phyloP scores from a whole-genome alignment of 2,888 invertebrate genomes.

The Ptilodon capucinus region DNA sequence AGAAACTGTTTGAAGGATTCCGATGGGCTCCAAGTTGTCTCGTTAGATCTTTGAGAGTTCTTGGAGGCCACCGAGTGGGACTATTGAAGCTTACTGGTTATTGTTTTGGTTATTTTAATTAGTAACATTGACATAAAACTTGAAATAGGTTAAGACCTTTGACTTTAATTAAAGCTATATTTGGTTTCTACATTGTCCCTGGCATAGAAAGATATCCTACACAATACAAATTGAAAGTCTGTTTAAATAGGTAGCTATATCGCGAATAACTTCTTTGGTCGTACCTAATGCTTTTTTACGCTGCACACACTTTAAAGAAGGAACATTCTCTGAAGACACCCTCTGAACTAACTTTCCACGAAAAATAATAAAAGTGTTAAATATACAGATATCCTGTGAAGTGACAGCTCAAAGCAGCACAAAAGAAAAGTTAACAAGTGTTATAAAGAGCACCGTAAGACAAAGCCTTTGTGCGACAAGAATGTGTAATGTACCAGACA shows the following conservation, averaged over 20 bases:
- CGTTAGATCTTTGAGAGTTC: constrained; percentile 5
- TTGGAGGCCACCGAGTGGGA: not conserved
- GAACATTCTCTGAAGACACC: too few relatives aligned
- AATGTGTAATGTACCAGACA: constrained; percentile 20
- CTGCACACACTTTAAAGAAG: too few relatives aligned
- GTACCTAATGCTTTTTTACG: too few relatives aligned
- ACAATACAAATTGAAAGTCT: too few relatives aligned
- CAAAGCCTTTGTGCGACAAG: constrained; percentile 42
- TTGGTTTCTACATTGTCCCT: too few relatives aligned
- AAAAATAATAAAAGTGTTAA: not conserved
- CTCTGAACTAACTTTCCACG: not conserved
- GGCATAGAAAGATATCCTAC: too few relatives aligned
- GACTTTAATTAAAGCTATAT: too few relatives aligned
- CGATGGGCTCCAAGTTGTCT: constrained; percentile 26
- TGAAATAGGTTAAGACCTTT: too few relatives aligned
- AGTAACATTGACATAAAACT: not conserved
- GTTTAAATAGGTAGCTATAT: too few relatives aligned
- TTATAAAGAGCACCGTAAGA: constrained; percentile 34
- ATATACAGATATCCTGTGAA: not conserved
- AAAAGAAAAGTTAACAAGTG: constrained; percentile 35
- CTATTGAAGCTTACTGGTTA: constrained; percentile 2
- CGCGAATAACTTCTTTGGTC: too few relatives aligned
- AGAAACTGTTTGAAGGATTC: constrained; percentile 16
- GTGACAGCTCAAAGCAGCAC: constrained; percentile 9
- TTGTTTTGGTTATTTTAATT: constrained; percentile 1